Conservation (phyloP, 2,113 vertebrate genomes). For the Arvicanthis niloticus region DNA sequence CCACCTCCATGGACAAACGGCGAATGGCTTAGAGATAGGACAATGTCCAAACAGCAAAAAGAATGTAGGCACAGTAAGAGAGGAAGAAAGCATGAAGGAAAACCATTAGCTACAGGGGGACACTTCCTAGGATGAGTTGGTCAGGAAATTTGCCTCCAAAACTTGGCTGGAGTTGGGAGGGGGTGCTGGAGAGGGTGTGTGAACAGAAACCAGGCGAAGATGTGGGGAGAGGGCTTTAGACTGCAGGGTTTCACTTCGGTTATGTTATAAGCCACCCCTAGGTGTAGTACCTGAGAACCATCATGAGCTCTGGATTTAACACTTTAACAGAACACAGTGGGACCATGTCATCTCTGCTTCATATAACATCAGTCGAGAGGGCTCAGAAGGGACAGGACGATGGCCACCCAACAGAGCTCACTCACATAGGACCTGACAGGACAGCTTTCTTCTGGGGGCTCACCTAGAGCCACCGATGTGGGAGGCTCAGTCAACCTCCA, state of each 20-base stretch:
- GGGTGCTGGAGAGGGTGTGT: background rate
- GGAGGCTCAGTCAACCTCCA: background rate
- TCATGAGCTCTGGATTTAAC: background rate
- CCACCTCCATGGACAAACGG: background rate
- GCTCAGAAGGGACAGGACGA: background rate
- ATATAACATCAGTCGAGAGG: background rate
- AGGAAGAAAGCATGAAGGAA: background rate
- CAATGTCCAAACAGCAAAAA: background rate
- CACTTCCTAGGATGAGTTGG: no score
- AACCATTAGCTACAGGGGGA: background rate
- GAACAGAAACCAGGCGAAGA: background rate
- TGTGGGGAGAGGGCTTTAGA: background rate
- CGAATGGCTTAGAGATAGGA: background rate
- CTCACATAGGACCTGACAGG: background rate
- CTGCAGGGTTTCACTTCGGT: background rate
- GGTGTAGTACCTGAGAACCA: background rate
- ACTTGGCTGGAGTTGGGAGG: background rate
- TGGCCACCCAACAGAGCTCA: background rate
- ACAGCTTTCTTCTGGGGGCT: background rate
- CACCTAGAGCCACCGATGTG: background rate
- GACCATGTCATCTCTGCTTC: background rate
- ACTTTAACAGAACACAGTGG: background rate
- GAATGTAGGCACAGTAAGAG: background rate
- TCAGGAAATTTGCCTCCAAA: background rate
- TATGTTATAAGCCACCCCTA: background rate